These are phyloP conservation scores for Ametastegia equiseti DNA, from an alignment of 2,888 invertebrate species.

Conservation along the genomic window DNA sequence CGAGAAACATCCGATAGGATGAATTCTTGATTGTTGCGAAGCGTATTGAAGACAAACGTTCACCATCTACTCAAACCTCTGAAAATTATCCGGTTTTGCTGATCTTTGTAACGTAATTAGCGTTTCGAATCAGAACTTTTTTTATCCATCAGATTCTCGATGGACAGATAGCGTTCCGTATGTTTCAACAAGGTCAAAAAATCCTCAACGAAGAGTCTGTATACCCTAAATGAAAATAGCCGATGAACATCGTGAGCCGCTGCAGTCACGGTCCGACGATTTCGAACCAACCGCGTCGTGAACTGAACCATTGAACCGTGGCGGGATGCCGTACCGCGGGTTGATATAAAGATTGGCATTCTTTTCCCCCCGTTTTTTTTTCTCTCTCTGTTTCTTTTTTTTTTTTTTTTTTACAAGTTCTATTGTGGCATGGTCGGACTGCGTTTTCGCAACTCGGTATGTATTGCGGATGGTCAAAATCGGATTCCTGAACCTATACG, in stretches of 20 bases:
- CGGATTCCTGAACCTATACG: not conserved
- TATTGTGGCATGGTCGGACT: not conserved
- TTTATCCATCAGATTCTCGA: too few relatives aligned
- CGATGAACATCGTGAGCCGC: not conserved
- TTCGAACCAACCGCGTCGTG: not conserved
- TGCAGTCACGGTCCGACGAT: constrained; percentile 1
- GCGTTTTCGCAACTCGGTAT: not conserved
- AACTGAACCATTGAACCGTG: not conserved
- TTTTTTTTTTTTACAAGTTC: not conserved
- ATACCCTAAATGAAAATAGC: not conserved
- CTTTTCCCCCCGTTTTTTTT: too few relatives aligned
- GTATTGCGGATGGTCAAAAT: not conserved
- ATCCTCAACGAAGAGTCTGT: not conserved
- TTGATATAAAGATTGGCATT: constrained; percentile 9
- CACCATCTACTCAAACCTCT: too few relatives aligned
- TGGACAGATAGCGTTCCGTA: too few relatives aligned
- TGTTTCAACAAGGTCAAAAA: not conserved
- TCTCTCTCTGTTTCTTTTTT: too few relatives aligned
- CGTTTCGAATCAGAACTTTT: too few relatives aligned
- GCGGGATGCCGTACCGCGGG: not conserved
- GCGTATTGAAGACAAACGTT: too few relatives aligned
- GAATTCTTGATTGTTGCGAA: too few relatives aligned
- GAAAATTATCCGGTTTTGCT: too few relatives aligned
- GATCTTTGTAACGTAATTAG: too few relatives aligned
- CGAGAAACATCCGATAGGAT: too few relatives aligned